These are phyloP conservation scores for Epizoanthus rinbou DNA, from an alignment of 92 coral and sea anemone species.

Conservation along the genomic window DNA sequence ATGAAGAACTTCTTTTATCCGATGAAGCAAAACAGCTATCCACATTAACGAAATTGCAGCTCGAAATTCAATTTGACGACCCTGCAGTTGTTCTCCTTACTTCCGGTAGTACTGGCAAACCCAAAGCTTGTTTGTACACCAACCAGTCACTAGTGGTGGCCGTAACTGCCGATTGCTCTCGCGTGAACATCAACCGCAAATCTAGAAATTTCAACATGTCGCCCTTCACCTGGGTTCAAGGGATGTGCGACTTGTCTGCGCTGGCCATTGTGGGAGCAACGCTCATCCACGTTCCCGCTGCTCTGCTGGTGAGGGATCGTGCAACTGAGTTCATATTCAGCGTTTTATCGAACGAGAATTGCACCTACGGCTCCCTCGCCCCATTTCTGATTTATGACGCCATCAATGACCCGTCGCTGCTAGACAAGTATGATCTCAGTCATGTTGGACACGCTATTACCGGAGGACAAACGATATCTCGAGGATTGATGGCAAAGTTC, in stretches of 20 bases:
- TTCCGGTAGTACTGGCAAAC: not conserved
- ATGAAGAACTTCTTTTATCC: not conserved
- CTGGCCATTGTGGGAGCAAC: not conserved
- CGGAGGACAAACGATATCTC: conserved; percentile 6
- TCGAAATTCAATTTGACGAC: conserved; percentile 20
- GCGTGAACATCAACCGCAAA: not conserved
- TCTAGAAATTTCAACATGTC: conserved; percentile 11
- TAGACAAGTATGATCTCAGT: not conserved
- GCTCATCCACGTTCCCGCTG: not conserved
- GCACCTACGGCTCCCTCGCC: conserved; percentile 3
- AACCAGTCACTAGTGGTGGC: not conserved
- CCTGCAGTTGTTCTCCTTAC: conserved; percentile 17
- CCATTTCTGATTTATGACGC: conserved; percentile 7
- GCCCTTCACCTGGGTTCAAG: conserved; percentile 7
- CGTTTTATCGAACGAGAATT: not conserved
- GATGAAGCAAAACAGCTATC: not conserved
- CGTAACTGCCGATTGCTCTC: no score
- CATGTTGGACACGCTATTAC: not conserved
- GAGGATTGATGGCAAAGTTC: not conserved
- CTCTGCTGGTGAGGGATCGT: not conserved
- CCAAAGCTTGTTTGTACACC: conserved; percentile 6
- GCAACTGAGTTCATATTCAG: not conserved
- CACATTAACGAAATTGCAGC: not conserved
- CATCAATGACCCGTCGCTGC: not conserved
- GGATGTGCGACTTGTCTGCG: conserved; percentile 4